These are phyloP conservation scores for Rallus crepitans DNA, from an alignment of 2,797 vertebrate genomes.

Conservation along the genomic window DNA sequence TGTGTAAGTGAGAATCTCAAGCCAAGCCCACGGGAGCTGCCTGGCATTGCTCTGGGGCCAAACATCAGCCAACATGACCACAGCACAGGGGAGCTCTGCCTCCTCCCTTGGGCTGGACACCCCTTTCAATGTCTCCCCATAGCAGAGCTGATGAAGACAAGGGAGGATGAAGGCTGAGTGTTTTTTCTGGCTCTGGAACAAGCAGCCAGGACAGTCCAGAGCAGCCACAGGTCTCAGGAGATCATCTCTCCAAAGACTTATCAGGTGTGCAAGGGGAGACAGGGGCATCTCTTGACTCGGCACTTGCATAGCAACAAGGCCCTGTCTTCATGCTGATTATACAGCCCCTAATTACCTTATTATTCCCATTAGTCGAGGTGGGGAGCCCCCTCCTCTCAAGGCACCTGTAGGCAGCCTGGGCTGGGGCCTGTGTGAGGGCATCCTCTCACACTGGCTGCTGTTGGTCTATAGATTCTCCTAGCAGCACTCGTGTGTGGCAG, in stretches of 20 bases:
- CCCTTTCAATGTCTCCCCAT: background rate
- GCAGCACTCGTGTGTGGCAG: background rate
- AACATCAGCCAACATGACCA: background rate
- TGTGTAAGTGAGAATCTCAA: background rate
- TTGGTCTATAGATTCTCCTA: background rate
- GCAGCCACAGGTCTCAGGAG: background rate
- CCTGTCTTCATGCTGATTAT: background rate
- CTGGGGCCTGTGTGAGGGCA: background rate
- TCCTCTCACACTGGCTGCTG: fast-evolving
- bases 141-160: background rate
- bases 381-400: background rate
- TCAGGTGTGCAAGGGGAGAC: background rate
- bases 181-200: background rate
- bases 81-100: background rate
- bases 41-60: background rate
- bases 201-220: background rate
- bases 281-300: background rate
- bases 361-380: background rate
- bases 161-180: fast-evolving
- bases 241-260: background rate
- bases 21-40: background rate
- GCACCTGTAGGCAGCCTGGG: background rate
- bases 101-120: background rate
- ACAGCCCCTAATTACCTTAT: constrained; percentile 34
- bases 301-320: constrained; percentile 28